Percentiles rank a stretch among this genome's conserved stretches.
phyloP scores from a whole-genome alignment of 1,140 invertebrate genomes.

The Tetragonula clypearis region DNA sequence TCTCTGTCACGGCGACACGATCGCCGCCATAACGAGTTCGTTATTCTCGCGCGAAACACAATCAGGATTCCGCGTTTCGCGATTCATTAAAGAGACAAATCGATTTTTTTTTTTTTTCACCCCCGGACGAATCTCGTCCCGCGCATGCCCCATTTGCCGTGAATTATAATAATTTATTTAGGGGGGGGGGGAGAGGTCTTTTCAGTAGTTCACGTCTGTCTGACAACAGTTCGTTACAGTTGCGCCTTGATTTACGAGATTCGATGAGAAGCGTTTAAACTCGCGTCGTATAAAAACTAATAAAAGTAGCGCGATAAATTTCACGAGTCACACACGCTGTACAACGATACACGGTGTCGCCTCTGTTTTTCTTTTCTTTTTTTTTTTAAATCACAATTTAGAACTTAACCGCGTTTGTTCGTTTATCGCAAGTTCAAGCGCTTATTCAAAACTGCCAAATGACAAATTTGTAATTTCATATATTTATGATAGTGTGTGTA shows the following conservation, averaged over 20 bases:
- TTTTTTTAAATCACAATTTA: not conserved
- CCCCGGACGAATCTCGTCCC: not conserved
- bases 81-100: not conserved
- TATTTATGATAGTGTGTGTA: too few species aligned
- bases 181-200: too few species aligned
- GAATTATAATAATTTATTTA: conserved; percentile 10
- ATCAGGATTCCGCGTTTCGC: not conserved
- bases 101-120: not conserved
- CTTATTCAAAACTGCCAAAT: too few species aligned
- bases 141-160: not conserved
- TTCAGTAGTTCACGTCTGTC: too few species aligned
- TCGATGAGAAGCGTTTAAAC: not conserved
- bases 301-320: conserved; percentile 19
- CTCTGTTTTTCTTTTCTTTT: not conserved
- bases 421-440: not conserved
- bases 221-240: not conserved
- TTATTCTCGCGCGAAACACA: not conserved
- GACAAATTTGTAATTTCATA: too few species aligned
- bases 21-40: not conserved
- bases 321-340: not conserved
- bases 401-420: not conserved
- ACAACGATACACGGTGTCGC: not conserved
- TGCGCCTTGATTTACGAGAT: conserved; percentile 1
- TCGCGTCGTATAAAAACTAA: conserved; percentile 15
- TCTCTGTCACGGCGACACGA: not conserved